Percentiles rank a stretch among this genome's conserved stretches.
These are phyloP conservation scores for Todiramphus chloris DNA, from an alignment of 2,113 vertebrate species.

Conservation along the genomic window DNA sequence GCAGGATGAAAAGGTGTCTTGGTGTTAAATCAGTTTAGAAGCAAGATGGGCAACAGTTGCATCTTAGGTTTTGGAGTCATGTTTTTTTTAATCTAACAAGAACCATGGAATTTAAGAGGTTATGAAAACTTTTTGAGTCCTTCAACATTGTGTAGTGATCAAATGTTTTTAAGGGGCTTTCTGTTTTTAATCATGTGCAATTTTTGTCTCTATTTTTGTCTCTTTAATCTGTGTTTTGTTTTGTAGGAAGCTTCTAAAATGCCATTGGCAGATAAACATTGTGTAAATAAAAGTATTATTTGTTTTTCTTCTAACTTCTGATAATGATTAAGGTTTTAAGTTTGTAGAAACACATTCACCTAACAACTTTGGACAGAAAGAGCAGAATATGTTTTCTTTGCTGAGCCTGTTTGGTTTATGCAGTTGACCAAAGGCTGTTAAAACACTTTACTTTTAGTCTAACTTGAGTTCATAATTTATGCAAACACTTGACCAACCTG, in stretches of 20 bases:
- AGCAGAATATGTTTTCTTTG: background rate
- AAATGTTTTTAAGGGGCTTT: background rate
- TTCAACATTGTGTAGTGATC: background rate
- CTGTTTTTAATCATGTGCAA: background rate
- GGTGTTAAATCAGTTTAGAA: background rate
- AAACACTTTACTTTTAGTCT: background rate
- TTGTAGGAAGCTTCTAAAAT: background rate
- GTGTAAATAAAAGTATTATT: background rate
- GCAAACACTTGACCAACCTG: background rate
- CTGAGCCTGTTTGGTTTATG: background rate
- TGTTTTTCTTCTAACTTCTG: background rate
- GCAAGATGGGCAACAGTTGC: background rate
- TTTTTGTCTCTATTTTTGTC: background rate
- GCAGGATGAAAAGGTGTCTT: background rate
- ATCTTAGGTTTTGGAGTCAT: background rate
- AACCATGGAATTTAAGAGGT: background rate
- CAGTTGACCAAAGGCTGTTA: background rate
- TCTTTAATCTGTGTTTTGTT: background rate
- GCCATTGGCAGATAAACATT: background rate
- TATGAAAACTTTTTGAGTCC: background rate
- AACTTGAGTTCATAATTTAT: background rate
- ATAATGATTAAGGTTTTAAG: background rate
- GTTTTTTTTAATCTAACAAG: background rate
- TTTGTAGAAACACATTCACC: background rate
- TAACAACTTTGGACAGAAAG: background rate